Conservation (phyloP, 1,140 invertebrate species). For the Macrobrachium rosenbergii region DNA sequence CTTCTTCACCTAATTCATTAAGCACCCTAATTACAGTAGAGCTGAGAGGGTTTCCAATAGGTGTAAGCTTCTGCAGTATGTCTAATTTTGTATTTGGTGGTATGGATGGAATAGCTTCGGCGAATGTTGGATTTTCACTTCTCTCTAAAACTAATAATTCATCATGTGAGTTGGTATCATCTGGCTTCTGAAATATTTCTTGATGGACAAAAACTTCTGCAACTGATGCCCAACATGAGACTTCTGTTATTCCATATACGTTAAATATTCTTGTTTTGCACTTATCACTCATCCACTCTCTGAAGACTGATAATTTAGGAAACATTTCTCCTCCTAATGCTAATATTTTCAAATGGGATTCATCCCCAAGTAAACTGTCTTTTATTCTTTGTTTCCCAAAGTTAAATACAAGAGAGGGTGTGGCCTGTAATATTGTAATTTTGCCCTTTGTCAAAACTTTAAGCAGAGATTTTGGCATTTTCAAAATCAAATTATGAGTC, state of each 20-base stretch:
- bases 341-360: slow-evolving; percentile 29
- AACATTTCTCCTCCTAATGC: slow-evolving; percentile 51
- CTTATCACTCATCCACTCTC: not conserved
- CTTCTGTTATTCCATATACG: slow-evolving; percentile 52
- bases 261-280: slow-evolving; percentile 45
- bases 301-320: slow-evolving; percentile 27
- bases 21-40: slow-evolving; percentile 32
- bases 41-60: slow-evolving; percentile 35
- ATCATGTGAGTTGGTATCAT: not conserved
- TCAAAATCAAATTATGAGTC: slow-evolving; percentile 8
- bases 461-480: slow-evolving; percentile 24
- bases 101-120: not conserved
- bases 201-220: slow-evolving; percentile 3
- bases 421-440: slow-evolving; percentile 51
- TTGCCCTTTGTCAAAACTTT: slow-evolving; percentile 12
- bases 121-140: not conserved
- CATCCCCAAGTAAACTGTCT: not conserved
- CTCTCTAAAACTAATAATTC: not conserved
- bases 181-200: no score
- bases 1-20: slow-evolving; percentile 14
- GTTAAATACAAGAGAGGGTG: slow-evolving; percentile 40
- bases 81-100: not conserved
- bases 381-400: slow-evolving; percentile 31
- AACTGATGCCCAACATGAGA: slow-evolving; percentile 52
- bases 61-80: not conserved